phyloP scores from a whole-genome alignment of 2,797 vertebrate genomes.

The Pseudopleuronectes americanus region DNA sequence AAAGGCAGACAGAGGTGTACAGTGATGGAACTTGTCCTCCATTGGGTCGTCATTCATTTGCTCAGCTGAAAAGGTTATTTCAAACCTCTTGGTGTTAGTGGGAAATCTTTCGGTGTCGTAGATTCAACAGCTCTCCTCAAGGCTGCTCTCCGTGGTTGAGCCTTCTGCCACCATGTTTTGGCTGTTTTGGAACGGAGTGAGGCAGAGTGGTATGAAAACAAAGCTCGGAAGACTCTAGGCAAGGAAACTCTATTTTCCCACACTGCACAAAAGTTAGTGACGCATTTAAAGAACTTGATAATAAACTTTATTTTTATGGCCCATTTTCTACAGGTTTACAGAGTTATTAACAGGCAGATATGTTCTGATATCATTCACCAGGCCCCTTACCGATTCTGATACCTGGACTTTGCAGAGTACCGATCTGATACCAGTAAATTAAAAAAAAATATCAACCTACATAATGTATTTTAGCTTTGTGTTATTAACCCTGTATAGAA shows the following conservation, averaged over 20 bases:
- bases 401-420: too few species aligned
- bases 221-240: constrained; percentile 28
- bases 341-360: too few species aligned
- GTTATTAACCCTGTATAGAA: too few species aligned
- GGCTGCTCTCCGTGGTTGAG: constrained; percentile 12
- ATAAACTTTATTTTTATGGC: too few species aligned
- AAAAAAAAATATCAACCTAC: too few species aligned
- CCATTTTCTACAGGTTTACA: too few species aligned
- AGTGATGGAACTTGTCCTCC: constrained; percentile 27
- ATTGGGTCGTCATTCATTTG: constrained; percentile 35
- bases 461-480: too few species aligned
- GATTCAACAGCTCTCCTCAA: constrained; percentile 14
- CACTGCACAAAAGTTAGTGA: constrained; percentile 3
- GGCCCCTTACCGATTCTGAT: too few species aligned
- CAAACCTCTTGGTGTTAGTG: constrained; percentile 5
- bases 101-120: not conserved
- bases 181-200: constrained; percentile 43
- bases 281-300: not conserved
- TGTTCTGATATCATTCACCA: too few species aligned
- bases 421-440: too few species aligned
- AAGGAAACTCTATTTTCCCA: constrained; percentile 6
- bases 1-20: constrained; percentile 55
- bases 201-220: constrained; percentile 66
- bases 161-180: constrained; percentile 31
- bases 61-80: constrained; percentile 4